These are phyloP conservation scores for Drosophila guanche DNA, from an alignment of 1,140 invertebrate genomes.

Conservation along the genomic window DNA sequence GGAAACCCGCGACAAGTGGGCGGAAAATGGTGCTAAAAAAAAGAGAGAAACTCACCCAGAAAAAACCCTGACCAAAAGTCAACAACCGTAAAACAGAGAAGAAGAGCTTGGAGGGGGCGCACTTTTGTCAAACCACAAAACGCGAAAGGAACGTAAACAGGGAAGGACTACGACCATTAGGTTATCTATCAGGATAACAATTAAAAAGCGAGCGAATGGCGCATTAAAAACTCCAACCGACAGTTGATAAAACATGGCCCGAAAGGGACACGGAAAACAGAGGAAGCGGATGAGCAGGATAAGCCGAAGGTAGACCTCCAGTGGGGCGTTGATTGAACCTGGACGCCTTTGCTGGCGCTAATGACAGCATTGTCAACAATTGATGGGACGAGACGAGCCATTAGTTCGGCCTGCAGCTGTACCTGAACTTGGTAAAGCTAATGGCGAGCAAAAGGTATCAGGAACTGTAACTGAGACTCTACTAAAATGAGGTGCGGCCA, in stretches of 20 bases:
- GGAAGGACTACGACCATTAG: slow-evolving; percentile 42
- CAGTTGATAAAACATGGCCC: slow-evolving; percentile 34
- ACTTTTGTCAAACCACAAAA: not conserved
- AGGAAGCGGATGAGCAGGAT: too few species aligned
- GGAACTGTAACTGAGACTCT: slow-evolving; percentile 45
- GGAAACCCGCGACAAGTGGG: slow-evolving; percentile 6
- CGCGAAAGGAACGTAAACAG: slow-evolving; percentile 15
- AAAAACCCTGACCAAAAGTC: slow-evolving; percentile 37
- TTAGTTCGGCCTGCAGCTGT: slow-evolving; percentile 45
- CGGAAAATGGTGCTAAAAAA: not conserved
- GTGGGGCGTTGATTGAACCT: too few species aligned
- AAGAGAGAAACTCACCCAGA: slow-evolving; percentile 7
- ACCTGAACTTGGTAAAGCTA: slow-evolving; percentile 64
- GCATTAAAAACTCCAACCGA: slow-evolving; percentile 64
- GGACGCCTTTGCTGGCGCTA: slow-evolving; percentile 27
- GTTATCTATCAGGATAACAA: slow-evolving; percentile 68
- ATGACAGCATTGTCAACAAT: slow-evolving; percentile 70
- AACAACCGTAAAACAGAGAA: slow-evolving; percentile 54
- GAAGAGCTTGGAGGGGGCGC: slow-evolving; percentile 7
- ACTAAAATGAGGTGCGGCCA: slow-evolving; percentile 58
- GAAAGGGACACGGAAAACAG: slow-evolving; percentile 2
- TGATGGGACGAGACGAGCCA: slow-evolving; percentile 44
- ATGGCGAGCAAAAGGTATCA: slow-evolving; percentile 8
- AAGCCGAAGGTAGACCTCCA: too few species aligned
- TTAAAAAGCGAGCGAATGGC: slow-evolving; percentile 65